Base-by-base conservation (phyloP, 2,113 vertebrate genomes). In the Mellivora capensis region DNA sequence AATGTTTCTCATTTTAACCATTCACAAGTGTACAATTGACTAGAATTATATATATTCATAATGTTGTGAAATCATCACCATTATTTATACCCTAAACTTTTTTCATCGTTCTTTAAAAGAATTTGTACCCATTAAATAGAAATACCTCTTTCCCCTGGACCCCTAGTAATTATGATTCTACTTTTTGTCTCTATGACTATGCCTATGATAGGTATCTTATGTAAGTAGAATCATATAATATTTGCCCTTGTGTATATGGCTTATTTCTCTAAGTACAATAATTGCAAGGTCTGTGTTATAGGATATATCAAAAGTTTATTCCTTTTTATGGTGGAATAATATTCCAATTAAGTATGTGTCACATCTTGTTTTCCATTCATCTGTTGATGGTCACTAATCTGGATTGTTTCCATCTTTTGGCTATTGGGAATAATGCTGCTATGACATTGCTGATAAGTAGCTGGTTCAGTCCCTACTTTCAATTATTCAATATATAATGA, bases 201-300 rank as follows among this genome's bases (percentile, higher is more conserved):
- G 6, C 2, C 6, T 27, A 49, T 62, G 57, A 13, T 76, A 44
- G 11, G 4, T 25, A 69, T 4, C 15, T 77, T 23, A 52, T 42
- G 7, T 14, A 72, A 72, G 17, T n/a, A 29, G 8, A n/a, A n/a
- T 61, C 29, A 62, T 39, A 21, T 14, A 37, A 5, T 84, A 84
- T 34, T n/a, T 85, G 29, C 42, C 8, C 9, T 72, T 67, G 13
- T 72, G 4, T 23, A 11, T 85, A 39, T 79, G 37, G 6, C 6
- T 94, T 88, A 59, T 25, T 85, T 92, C 57, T 72, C 27, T 72
- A 80, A 88, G 5, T 13, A 67, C n/a, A 72, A 67, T 76, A n/a
- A 69, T 74, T 92, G 18, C 2, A 76, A 67, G 29, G 0, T 64
- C 4, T 5, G 25, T 29, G 4, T 25, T 59, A 44, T 74, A 61